Evolutionary conservation across 2,113 vertebrate species (phyloP).

Genomic region (Cacatua alba): DNA sequence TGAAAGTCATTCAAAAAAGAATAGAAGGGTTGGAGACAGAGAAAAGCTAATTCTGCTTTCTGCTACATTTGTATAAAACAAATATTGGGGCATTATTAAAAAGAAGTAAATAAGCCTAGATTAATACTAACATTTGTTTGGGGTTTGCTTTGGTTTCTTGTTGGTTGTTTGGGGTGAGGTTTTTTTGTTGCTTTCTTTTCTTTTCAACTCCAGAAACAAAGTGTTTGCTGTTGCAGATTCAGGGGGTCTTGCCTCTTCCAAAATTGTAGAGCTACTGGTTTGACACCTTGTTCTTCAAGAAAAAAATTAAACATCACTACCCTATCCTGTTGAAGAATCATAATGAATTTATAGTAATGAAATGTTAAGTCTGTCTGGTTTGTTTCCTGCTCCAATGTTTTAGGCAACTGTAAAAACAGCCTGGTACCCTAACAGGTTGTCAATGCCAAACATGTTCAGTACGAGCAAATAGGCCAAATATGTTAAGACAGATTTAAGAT

Average conservation of each 20-base stretch:
- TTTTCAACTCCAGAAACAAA: not conserved
- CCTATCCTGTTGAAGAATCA: not conserved
- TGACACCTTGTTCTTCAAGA: not conserved
- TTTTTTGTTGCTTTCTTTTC: not conserved
- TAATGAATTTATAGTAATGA: not conserved
- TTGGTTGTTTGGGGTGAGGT: not conserved
- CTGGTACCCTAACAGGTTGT: not conserved
- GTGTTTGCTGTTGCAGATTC: not conserved
- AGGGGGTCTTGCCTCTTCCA: not conserved
- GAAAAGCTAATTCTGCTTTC: not conserved
- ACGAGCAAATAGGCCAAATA: not conserved
- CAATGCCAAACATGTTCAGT: not conserved
- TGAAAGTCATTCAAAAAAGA: not conserved
- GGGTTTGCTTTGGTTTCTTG: not conserved
- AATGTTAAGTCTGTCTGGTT: not conserved
- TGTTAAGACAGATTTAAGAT: not conserved
- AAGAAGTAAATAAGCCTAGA: not conserved
- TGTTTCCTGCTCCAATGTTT: not conserved
- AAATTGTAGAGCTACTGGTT: not conserved
- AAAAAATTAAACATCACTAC: not conserved
- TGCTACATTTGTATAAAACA: not conserved
- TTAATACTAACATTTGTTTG: fast-evolving
- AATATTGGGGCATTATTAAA: not conserved
- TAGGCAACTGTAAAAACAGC: not conserved
- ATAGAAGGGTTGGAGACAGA: not conserved